phyloP scores from a whole-genome alignment of 1,140 invertebrate species.

The Oryctes rhinoceros region DNA sequence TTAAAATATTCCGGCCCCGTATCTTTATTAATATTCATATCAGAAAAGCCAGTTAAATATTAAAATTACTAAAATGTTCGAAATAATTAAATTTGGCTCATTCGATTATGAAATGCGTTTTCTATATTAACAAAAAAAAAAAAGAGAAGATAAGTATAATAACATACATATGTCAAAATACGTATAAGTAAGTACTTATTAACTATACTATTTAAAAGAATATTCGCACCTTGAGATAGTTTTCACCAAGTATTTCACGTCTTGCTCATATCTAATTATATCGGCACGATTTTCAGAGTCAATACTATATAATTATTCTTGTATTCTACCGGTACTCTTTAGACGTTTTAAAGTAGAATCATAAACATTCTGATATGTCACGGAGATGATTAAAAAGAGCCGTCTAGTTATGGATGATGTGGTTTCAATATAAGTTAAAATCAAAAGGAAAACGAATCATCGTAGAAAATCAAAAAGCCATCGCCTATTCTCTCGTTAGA shows the following conservation, averaged over 20 bases:
- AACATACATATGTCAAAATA: conserved; percentile 12
- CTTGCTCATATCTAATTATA: conserved; percentile 21
- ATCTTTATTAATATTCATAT: too few relatives aligned
- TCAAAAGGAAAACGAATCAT: neutral
- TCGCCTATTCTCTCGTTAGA: too few relatives aligned
- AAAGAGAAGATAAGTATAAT: too few relatives aligned
- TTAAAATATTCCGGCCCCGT: too few relatives aligned
- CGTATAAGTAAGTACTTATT: neutral
- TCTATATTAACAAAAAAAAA: too few relatives aligned
- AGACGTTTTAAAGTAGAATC: neutral
- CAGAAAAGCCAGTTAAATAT: too few relatives aligned
- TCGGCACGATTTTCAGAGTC: conserved; percentile 11
- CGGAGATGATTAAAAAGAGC: neutral
- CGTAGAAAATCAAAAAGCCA: too few relatives aligned
- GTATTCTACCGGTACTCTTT: neutral
- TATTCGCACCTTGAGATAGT: neutral
- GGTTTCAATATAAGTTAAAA: conserved; percentile 4
- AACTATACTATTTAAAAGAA: neutral
- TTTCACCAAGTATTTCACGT: neutral
- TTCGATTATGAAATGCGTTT: too few relatives aligned
- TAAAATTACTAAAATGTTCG: too few relatives aligned
- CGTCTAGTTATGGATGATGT: neutral
- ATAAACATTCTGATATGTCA: neutral
- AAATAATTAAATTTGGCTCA: too few relatives aligned
- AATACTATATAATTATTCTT: conserved; percentile 7